These are phyloP conservation scores for Echinometra lucunter DNA, from an alignment of 53 echinoderm and acorn worm genomes.

Conservation along the genomic window DNA sequence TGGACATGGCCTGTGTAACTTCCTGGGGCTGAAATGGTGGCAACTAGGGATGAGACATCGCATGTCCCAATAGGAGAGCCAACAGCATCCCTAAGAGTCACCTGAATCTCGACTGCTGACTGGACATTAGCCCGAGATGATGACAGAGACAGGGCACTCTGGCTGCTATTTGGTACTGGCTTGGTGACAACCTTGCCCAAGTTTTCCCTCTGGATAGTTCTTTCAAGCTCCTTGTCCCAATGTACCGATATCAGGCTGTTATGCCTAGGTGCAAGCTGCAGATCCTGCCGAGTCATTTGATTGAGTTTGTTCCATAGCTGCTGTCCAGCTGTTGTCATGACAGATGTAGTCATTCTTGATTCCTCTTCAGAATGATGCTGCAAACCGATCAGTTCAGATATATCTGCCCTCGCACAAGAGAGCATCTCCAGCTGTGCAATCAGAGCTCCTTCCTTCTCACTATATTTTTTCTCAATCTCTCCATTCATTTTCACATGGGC, in stretches of 20 bases:
- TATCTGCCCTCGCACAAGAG: constrained; percentile 17
- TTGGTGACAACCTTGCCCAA: constrained; percentile 52
- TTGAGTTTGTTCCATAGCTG: constrained; percentile 62
- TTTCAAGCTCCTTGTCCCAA: constrained; percentile 63
- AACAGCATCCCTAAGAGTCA: constrained; percentile 56
- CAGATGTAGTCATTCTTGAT: constrained; percentile 40
- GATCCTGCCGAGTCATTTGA: constrained; percentile 36
- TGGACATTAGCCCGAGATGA: constrained; percentile 23
- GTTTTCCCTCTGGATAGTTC: not conserved
- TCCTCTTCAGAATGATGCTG: constrained; percentile 50
- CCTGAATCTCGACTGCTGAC: constrained; percentile 56
- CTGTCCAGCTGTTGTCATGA: constrained; percentile 63
- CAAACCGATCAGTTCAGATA: constrained; percentile 15
- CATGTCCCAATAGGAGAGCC: not conserved
- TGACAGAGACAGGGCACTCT: constrained; percentile 43
- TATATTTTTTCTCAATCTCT: constrained; percentile 67
- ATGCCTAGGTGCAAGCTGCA: constrained; percentile 47
- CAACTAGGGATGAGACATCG: constrained; percentile 36
- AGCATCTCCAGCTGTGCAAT: constrained; percentile 73
- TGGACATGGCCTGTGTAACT: constrained; percentile 26
- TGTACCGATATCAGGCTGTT: constrained; percentile 50
- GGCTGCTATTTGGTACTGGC: constrained; percentile 45
- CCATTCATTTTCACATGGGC: constrained; percentile 72
- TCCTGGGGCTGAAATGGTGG: constrained; percentile 42
- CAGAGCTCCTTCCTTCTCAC: constrained; percentile 71